Base-by-base conservation (phyloP, 2,888 invertebrate genomes). In the Microctonus brassicae region DNA sequence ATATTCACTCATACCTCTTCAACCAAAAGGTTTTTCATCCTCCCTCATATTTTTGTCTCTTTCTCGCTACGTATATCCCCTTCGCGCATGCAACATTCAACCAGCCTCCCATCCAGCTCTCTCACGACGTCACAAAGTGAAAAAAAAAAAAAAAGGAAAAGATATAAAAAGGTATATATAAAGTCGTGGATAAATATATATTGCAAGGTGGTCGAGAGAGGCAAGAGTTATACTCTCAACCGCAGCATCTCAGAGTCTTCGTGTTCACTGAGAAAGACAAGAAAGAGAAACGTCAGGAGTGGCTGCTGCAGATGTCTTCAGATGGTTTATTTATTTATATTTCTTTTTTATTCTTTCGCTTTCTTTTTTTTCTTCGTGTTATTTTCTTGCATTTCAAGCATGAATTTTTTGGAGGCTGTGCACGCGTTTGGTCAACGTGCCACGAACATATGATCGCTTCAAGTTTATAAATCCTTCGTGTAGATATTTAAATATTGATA, bases 21-120 rank as follows among this genome's bases (percentile, higher is more conserved):
- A 57, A 58, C 64, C 22, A 24, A n/a, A n/a, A n/a, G n/a, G n/a
- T n/a, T n/a, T 57, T n/a, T 33, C 42, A 39, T 33, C 55, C 55
- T 33, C 22, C 57, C 39, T 70, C 53, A 17, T 17, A 5, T 29
- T 22, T 42, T 20, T 24, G 47, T 47, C 29, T 63, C 33, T 42
- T 24, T 47, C 47, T 47, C 42, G 13, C 13, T 42, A n/a, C n/a
- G 13, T n/a, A n/a, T 39, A n/a, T 39, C n/a, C 17, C 9, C 17
- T 9, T 47, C 17, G 4, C 17, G 17, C 20, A 1, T 5, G 6
- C 17, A n/a, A 47, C 17, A 47, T 39, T 36, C 34, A n/a, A n/a
- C n/a, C n/a, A n/a, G n/a, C n/a, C 47, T 33, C n/a, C 42, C 34
- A n/a, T 26, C 63, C 29, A 5, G 9, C 29, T 26, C 63, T 13